phyloP scores from a whole-genome alignment of 2,888 invertebrate genomes.

The Andricus quercusramuli region DNA sequence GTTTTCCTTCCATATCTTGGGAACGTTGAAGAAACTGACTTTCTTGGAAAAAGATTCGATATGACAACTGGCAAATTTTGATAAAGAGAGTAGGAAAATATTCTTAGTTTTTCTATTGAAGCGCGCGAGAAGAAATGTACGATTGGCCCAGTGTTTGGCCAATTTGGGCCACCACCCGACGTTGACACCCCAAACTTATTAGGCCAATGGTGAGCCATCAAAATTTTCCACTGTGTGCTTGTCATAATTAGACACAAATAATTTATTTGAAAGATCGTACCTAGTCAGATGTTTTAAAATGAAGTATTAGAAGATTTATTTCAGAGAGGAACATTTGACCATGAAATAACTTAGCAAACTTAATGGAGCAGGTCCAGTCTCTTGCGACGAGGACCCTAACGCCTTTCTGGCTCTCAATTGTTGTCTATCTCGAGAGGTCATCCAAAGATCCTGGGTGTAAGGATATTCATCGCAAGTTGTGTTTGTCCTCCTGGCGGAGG shows the following conservation, averaged over 20 bases:
- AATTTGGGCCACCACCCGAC: too few relatives aligned
- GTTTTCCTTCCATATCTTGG: conserved; percentile 4
- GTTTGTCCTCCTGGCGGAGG: not conserved
- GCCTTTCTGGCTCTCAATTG: not conserved
- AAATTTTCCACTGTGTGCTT: too few relatives aligned
- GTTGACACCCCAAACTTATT: too few relatives aligned
- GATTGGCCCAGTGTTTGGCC: not conserved
- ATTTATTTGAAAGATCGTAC: too few relatives aligned
- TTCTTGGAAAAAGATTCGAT: not conserved
- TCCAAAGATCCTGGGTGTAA: conserved; percentile 4
- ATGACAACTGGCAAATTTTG: not conserved
- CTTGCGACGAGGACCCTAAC: not conserved
- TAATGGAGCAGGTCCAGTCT: not conserved
- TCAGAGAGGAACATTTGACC: not conserved
- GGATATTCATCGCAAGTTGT: conserved; percentile 11
- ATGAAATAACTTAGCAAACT: conserved; percentile 1
- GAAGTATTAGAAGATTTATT: not conserved
- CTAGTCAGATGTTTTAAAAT: not conserved
- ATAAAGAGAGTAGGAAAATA: not conserved
- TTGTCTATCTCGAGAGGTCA: not conserved
- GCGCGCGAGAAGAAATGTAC: not conserved
- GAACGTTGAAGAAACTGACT: not conserved
- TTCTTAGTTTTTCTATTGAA: not conserved
- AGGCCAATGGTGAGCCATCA: too few relatives aligned
- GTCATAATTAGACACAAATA: too few relatives aligned